These are phyloP conservation scores for Beris chalybata DNA, from an alignment of 2,888 invertebrate genomes.

Conservation along the genomic window DNA sequence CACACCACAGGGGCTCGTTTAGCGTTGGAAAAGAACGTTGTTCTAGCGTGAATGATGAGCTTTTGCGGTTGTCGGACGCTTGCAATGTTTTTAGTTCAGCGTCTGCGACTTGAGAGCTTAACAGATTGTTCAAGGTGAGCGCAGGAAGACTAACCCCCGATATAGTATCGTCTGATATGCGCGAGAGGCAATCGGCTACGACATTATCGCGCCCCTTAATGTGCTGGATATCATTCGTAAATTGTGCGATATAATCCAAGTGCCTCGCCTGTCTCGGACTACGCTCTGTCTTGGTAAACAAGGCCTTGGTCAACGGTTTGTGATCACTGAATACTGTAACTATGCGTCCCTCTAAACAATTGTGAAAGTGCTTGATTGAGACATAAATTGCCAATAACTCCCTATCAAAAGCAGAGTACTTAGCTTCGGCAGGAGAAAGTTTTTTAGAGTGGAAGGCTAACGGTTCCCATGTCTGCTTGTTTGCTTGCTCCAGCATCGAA, in stretches of 20 bases:
- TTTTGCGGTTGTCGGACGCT: neutral
- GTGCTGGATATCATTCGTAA: too few species aligned
- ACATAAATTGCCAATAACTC: slow-evolving; percentile 36
- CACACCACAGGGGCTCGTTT: neutral
- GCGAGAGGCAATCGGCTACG: neutral
- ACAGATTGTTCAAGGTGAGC: neutral
- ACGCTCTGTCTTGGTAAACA: too few species aligned
- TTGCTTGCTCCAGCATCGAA: slow-evolving; percentile 40
- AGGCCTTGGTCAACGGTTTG: too few species aligned
- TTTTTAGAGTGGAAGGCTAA: slow-evolving; percentile 42
- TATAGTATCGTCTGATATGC: neutral
- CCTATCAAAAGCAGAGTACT: slow-evolving; percentile 43
- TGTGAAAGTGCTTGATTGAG: neutral
- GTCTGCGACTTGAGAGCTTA: neutral
- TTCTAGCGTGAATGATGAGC: neutral
- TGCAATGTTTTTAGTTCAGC: neutral
- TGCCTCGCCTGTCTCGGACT: too few species aligned
- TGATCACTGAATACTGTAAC: too few species aligned
- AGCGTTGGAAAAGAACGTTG: neutral
- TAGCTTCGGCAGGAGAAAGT: slow-evolving; percentile 39
- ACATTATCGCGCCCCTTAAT: too few species aligned
- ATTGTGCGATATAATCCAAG: too few species aligned
- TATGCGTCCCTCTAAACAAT: neutral
- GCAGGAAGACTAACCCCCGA: neutral
- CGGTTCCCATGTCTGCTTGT: slow-evolving; percentile 38